These are phyloP conservation scores for Tamandua tetradactyla DNA, from an alignment of 2,797 vertebrate genomes.

Conservation along the genomic window DNA sequence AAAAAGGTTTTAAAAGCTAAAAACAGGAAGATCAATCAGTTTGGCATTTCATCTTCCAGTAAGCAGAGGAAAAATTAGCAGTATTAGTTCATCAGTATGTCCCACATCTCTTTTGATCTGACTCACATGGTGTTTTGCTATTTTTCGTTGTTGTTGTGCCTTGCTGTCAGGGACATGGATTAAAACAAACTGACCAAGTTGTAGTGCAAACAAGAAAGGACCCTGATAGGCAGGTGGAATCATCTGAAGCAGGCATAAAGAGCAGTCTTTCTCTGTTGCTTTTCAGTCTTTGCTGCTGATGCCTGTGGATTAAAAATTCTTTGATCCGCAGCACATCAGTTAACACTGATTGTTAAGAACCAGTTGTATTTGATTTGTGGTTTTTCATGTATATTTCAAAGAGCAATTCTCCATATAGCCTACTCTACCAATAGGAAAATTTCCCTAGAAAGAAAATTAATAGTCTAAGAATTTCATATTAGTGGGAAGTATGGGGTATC, in stretches of 20 bases:
- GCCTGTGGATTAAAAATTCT: not conserved
- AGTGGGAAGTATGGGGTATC: not conserved
- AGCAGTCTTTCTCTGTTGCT: not conserved
- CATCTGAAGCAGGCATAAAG: not conserved
- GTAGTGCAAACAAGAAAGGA: constrained; percentile 6
- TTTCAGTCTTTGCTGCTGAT: not conserved
- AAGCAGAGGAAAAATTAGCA: not conserved
- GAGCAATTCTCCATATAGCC: not conserved
- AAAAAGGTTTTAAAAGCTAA: not conserved
- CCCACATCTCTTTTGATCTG: not conserved
- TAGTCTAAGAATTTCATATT: not conserved
- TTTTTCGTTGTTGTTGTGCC: not conserved
- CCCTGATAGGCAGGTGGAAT: not conserved
- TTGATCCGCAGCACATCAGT: not conserved
- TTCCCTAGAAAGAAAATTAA: not conserved
- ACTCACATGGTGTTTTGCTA: constrained; percentile 25
- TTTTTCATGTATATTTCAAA: constrained; percentile 11
- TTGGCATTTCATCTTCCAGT: not conserved
- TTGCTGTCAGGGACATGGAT: not conserved
- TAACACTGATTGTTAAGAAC: not conserved
- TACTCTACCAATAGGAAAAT: not conserved
- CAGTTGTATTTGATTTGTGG: constrained; percentile 20
- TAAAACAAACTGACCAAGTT: constrained; percentile 42
- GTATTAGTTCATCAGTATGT: not conserved
- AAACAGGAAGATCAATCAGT: not conserved